Base-by-base conservation (phyloP, 2,797 vertebrate species). In the Etheostoma perlongum region DNA sequence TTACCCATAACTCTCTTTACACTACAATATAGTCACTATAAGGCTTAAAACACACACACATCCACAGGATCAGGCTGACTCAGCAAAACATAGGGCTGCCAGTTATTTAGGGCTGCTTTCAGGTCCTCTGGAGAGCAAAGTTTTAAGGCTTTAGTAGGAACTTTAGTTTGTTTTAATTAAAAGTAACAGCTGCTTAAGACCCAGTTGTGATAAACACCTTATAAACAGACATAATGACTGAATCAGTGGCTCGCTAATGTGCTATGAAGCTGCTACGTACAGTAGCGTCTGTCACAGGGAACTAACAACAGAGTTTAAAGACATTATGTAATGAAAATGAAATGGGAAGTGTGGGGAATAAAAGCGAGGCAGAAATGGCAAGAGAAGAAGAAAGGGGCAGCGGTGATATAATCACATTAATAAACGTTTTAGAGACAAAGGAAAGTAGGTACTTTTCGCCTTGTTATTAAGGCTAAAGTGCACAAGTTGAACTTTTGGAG, bases 391-490 rank as follows among this genome's bases (percentile, higher is more conserved):
- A 9, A 82, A 57, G 72, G 53, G 81, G 48, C 57, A 27, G 4
- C 6, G 52, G 46, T 70, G 72, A 87, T 77, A 25, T 82, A 75
- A 78, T 66, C 64, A 21, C 54, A 53, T 87, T 19, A 75, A 85
- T 78, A 65, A 72, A 52, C 40, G 27, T 79, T 76, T 46, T 16
- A n/a, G 6, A 57, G 66, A 62, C 11, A 14, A 64, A 40, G 14
- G 36, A 54, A 65, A 64, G 42, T 6, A 18, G 19, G 25, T 30
- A 36, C 3, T 5, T 23, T 13, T 23, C 51, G 2, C 21, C 7
- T 36, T 1, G 21, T 67, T 27, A 27, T 53, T 18, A n/a, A 42
- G 5, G 54, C 54, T 54, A 14, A 4, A 14, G 30, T 12, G 49
- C 54, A 42, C 2, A 0, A 36, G 33, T 6, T 40, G 13, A 71